A percentile compares a stretch with the other conserved stretches of the same genome.
phyloP scores from a whole-genome alignment of 2,113 vertebrate genomes.

The Cynoglossus semilaevis region DNA sequence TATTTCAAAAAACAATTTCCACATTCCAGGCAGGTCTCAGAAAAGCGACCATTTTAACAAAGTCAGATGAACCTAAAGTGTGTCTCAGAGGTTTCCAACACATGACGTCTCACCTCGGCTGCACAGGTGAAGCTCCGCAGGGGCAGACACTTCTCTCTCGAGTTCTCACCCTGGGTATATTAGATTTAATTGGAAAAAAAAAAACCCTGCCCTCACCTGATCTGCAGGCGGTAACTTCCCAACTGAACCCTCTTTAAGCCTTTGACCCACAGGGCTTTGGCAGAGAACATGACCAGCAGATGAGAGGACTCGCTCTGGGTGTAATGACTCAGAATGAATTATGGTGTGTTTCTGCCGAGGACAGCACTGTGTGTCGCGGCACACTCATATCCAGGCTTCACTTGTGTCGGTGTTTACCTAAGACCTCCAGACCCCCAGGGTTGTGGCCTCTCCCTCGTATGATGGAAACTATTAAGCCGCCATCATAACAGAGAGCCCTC shows the following conservation, averaged over 20 bases:
- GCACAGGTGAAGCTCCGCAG: constrained; percentile 30
- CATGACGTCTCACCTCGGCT: constrained; percentile 4
- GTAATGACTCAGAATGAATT: constrained; percentile 63
- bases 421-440: constrained; percentile 25
- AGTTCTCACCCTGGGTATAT: constrained; percentile 57
- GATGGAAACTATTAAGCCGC: constrained; percentile 41
- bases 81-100: constrained; percentile 31
- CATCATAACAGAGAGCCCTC: constrained; percentile 26
- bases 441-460: constrained; percentile 27
- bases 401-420: constrained; percentile 30
- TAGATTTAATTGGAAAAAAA: constrained; percentile 66
- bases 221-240: constrained; percentile 41
- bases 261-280: constrained; percentile 38
- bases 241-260: constrained; percentile 60
- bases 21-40: too few species aligned
- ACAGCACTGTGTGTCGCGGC: constrained; percentile 9
- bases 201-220: constrained; percentile 53
- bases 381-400: constrained; percentile 31
- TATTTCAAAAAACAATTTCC: too few species aligned
- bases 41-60: constrained; percentile 2
- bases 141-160: constrained; percentile 40
- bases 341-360: constrained; percentile 39
- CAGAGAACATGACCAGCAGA: constrained; percentile 13
- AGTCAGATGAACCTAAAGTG: constrained; percentile 21
- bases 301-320: constrained; percentile 11